Evolutionary conservation across 2,888 invertebrate species (phyloP).

Genomic region (Parascotia fuliginaria): DNA sequence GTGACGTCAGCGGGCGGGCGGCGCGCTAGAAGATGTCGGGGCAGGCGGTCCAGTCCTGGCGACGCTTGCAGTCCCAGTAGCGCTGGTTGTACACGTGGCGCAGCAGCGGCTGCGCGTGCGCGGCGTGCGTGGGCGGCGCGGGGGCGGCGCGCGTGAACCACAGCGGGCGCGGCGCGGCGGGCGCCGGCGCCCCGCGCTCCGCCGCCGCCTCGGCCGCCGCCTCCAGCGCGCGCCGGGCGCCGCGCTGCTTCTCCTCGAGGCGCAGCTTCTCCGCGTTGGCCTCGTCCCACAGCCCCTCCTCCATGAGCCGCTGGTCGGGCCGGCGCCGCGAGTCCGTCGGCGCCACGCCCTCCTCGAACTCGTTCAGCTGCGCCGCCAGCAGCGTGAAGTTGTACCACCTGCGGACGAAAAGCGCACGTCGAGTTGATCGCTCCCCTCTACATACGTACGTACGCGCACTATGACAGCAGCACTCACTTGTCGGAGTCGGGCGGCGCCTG

Average conservation of each 20-base stretch:
- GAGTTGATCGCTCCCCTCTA: too few relatives aligned
- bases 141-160: constrained; percentile 97
- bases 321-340: constrained; percentile 97
- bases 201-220: constrained; percentile 90
- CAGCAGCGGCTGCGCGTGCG: constrained; percentile 73
- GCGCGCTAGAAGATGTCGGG: constrained; percentile 93
- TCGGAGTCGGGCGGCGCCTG: constrained; percentile 89
- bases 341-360: constrained; percentile 95
- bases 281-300: constrained; percentile 96
- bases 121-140: constrained; percentile 84
- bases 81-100: constrained; percentile 93
- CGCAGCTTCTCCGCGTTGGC: constrained; percentile 93
- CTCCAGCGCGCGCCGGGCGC: constrained; percentile 91
- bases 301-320: constrained; percentile 99
- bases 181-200: constrained; percentile 86
- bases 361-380: constrained; percentile 98
- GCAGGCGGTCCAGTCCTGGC: constrained; percentile 95
- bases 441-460: too few relatives aligned
- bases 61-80: constrained; percentile 97
- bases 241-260: constrained; percentile 98
- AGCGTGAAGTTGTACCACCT: constrained; percentile 95
- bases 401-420: background rate
- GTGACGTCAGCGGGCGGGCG: constrained; percentile 13
- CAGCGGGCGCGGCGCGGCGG: constrained; percentile 90
- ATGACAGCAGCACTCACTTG: constrained; percentile 74